Base-by-base conservation (phyloP, 1,140 invertebrate genomes). In the Vanessa atalanta region DNA sequence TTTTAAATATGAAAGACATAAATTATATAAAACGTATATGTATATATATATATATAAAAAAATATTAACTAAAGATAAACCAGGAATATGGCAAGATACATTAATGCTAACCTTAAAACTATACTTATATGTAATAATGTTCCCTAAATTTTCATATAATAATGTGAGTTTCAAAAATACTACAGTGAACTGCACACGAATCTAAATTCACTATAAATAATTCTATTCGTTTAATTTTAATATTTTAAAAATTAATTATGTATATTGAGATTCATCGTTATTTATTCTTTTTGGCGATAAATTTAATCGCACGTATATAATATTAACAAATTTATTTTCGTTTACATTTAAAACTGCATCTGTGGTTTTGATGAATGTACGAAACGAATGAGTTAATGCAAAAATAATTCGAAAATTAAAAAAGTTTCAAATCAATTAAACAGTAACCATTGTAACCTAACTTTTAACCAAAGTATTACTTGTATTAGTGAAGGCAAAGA, bases 31-130 rank as follows among this genome's bases (percentile, higher is more conserved):
- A 0, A 69, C 1, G 20, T 57, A 57, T 43, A 55, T 55, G 50
- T 61, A 61, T 16, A 23, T n/a, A n/a, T n/a, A n/a, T n/a, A n/a
- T n/a, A n/a, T n/a, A n/a, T n/a, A 63, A 70, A 70, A 47, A 63
- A 50, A 70, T 63, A 43, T 61, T 70, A 63, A 70, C 50, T 11
- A 70, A 70, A 8, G 43, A 47, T 57, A 70, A 70, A 63, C 43
- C 43, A 70, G 48, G 70, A 71, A 78, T 80, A 80, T 80, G 78
- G 78, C 78, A 80, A 80, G 78, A 80, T 48, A 65, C 70, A 23
- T 23, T 57, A 57, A 57, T 23, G 12, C 53, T 57, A 57, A 23
- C 8, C 53, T 57, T 57, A 57, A 57, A 57, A 57, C 9, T 57
- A 57, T 12, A 3, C 16, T 57, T 57, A 57, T 43, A 43, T 43